phyloP scores from a whole-genome alignment of 2,888 invertebrate species.

The Meiosimyza decipiens region DNA sequence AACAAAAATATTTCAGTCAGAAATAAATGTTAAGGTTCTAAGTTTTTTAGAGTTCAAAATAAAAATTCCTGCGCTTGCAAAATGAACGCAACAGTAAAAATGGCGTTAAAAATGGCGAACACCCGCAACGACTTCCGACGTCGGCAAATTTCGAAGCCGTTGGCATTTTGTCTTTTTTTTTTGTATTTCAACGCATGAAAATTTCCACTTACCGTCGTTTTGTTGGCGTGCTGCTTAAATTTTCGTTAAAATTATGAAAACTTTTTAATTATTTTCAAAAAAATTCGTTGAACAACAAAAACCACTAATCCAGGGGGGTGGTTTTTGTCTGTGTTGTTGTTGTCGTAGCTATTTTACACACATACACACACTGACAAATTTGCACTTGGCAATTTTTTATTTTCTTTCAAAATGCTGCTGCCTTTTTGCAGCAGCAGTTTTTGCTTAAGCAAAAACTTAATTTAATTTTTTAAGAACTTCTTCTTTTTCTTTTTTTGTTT shows the following conservation, averaged over 20 bases:
- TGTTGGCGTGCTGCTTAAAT: not conserved
- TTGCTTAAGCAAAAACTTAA: not conserved
- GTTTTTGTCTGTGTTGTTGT: slow-evolving; percentile 43
- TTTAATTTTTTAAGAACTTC: not conserved
- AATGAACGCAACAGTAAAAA: not conserved
- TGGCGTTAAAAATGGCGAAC: slow-evolving; percentile 8
- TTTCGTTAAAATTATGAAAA: not conserved
- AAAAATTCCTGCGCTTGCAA: not conserved
- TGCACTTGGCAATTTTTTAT: slow-evolving; percentile 16
- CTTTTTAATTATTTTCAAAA: not conserved
- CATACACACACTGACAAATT: slow-evolving; percentile 17
- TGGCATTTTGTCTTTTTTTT: not conserved
- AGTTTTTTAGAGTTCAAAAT: too few species aligned
- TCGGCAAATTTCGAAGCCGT: not conserved
- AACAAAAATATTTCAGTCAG: too few species aligned
- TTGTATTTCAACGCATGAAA: not conserved
- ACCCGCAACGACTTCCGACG: not conserved
- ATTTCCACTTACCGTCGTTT: slow-evolving; percentile 4
- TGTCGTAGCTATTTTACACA: not conserved
- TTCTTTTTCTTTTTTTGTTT: not conserved
- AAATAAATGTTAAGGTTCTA: too few species aligned
- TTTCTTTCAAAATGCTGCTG: slow-evolving; percentile 32
- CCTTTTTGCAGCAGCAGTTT: slow-evolving; percentile 33
- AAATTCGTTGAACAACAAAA: slow-evolving; percentile 36
- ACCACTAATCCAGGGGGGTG: slow-evolving; percentile 65